These are phyloP conservation scores for Misgurnus anguillicaudatus DNA, from an alignment of 2,113 vertebrate species.

Conservation along the genomic window DNA sequence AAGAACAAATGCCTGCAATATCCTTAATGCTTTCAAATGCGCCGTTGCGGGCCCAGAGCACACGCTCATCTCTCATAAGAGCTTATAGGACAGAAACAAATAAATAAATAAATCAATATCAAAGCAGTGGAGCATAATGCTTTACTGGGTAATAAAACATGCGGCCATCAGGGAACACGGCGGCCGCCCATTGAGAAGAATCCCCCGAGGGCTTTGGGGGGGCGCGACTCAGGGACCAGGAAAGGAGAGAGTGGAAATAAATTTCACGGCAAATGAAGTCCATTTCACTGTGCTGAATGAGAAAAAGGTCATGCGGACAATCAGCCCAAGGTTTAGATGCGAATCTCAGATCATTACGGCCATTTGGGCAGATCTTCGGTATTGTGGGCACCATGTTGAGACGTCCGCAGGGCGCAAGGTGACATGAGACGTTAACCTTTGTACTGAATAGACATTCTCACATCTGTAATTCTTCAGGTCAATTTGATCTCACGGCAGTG, in stretches of 20 bases:
- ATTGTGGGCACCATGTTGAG: background rate
- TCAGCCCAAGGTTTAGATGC: constrained; percentile 46
- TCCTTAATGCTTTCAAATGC: constrained; percentile 71
- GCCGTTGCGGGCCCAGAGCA: constrained; percentile 53
- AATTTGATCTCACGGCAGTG: background rate
- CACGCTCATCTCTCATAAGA: constrained; percentile 63
- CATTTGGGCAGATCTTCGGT: background rate
- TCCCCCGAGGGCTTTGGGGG: constrained; percentile 48
- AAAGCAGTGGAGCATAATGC: constrained; percentile 68
- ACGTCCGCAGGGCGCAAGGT: background rate
- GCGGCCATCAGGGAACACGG: constrained; percentile 60
- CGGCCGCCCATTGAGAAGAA: constrained; percentile 59
- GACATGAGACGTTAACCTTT: constrained; percentile 6
- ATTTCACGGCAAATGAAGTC: constrained; percentile 67
- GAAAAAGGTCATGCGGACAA: constrained; percentile 61
- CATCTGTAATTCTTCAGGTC: background rate
- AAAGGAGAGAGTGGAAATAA: constrained; percentile 57
- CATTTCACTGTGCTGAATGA: constrained; percentile 58
- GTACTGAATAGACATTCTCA: background rate
- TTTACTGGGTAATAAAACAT: constrained; percentile 74
- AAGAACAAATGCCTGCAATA: constrained; percentile 76
- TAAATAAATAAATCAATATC: constrained; percentile 75
- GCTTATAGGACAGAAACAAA: constrained; percentile 61
- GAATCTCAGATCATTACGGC: background rate
- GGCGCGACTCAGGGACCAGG: constrained; percentile 47